Percentiles rank a stretch among this genome's conserved stretches.
Evolutionary conservation across 2,113 vertebrate species (phyloP).

Genomic region (Mus spicilegus): DNA sequence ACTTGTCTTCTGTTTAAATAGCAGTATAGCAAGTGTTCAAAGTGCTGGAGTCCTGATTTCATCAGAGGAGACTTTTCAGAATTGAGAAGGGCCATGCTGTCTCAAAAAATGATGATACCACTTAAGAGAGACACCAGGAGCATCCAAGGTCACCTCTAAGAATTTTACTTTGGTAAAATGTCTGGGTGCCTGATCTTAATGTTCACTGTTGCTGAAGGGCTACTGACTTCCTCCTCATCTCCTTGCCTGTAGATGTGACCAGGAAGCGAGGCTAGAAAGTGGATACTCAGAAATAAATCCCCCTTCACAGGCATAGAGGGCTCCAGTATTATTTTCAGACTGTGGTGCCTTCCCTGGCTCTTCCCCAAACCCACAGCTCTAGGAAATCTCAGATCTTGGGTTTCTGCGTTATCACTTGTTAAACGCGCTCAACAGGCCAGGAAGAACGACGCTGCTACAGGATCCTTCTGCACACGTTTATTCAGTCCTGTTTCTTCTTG

Average conservation of each 20-base stretch:
- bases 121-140: rapidly evolving
- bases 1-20: neutral
- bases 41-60: neutral
- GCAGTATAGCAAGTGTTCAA: neutral
- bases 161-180: neutral
- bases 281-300: neutral
- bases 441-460: no score
- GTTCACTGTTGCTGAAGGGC: neutral
- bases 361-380: neutral
- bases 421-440: no score
- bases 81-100: neutral
- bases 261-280: neutral
- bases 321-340: neutral
- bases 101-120: neutral
- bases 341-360: neutral
- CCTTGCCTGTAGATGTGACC: rapidly evolving
- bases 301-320: neutral
- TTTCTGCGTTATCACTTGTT: neutral
- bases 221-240: neutral
- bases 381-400: neutral
- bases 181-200: neutral
- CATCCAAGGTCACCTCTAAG: neutral
- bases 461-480: no score
- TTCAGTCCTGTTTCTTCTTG: no score
- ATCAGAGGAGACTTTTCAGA: neutral